phyloP scores from a whole-genome alignment of 1,140 invertebrate genomes.

The Armadillidium nasatum region DNA sequence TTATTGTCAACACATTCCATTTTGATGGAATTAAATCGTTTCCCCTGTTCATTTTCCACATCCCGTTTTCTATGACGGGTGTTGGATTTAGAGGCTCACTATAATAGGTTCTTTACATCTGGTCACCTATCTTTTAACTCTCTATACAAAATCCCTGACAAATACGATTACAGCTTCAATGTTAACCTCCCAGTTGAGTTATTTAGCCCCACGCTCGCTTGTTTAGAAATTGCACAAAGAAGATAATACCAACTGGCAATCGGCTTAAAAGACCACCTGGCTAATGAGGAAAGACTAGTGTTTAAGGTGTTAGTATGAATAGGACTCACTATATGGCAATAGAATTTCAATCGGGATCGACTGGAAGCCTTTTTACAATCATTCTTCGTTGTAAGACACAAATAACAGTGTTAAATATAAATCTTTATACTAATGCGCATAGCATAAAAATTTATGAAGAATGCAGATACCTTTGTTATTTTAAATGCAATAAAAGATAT shows the following conservation, averaged over 20 bases:
- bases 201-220: constrained; percentile 11
- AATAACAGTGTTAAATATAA: too few species aligned
- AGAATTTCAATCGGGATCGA: too few species aligned
- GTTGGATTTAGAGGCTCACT: neutral
- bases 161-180: constrained; percentile 39
- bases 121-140: constrained; percentile 37
- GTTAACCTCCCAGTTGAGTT: constrained; percentile 21
- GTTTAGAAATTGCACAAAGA: constrained; percentile 14
- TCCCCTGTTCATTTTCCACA: neutral
- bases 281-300: constrained; percentile 3
- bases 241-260: constrained; percentile 12
- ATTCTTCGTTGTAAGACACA: too few species aligned
- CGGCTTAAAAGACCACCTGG: constrained; percentile 5
- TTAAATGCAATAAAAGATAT: too few species aligned
- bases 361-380: too few species aligned
- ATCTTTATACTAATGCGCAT: too few species aligned
- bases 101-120: constrained; percentile 32
- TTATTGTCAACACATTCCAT: too few species aligned
- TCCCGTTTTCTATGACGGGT: constrained; percentile 11
- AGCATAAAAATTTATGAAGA: too few species aligned
- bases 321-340: neutral
- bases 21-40: neutral
- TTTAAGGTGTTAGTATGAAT: neutral
- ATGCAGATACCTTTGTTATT: too few species aligned
- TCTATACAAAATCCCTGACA: constrained; percentile 39